A percentile compares a stretch with the other conserved stretches of the same genome.
phyloP scores from a whole-genome alignment of 2,113 vertebrate species.

The Enhydra lutris region DNA sequence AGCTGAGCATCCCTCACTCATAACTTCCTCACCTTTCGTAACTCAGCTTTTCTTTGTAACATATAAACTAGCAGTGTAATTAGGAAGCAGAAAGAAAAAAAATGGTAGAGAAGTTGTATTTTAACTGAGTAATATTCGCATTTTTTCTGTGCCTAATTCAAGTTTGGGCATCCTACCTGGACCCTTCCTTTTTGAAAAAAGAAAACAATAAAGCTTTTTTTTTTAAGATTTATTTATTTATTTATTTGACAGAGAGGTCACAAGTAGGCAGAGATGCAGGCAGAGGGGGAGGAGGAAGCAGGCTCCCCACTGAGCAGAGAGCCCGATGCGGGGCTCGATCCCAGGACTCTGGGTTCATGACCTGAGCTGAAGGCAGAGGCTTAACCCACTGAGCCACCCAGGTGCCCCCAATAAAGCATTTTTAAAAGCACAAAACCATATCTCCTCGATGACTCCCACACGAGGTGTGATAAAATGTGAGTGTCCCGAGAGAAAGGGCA shows the following conservation, averaged over 20 bases:
- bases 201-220: neutral
- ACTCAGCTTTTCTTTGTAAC: neutral
- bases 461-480: neutral
- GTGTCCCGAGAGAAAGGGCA: neutral
- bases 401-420: neutral
- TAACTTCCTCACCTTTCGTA: neutral
- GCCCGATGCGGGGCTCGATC: no score
- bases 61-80: neutral
- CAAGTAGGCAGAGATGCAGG: no score
- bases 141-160: neutral
- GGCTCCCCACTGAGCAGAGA: no score
- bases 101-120: neutral
- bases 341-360: no score
- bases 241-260: no score
- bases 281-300: no score
- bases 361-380: no score
- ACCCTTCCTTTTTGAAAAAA: neutral
- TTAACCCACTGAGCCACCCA: no score
- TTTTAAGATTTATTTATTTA: no score
- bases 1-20: neutral
- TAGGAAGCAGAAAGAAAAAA: neutral
- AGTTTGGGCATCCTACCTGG: neutral
- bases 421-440: neutral
- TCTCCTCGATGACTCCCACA: neutral
- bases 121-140: neutral